These are phyloP conservation scores for Mylabris sibirica DNA, from an alignment of 2,888 invertebrate genomes.

Conservation along the genomic window DNA sequence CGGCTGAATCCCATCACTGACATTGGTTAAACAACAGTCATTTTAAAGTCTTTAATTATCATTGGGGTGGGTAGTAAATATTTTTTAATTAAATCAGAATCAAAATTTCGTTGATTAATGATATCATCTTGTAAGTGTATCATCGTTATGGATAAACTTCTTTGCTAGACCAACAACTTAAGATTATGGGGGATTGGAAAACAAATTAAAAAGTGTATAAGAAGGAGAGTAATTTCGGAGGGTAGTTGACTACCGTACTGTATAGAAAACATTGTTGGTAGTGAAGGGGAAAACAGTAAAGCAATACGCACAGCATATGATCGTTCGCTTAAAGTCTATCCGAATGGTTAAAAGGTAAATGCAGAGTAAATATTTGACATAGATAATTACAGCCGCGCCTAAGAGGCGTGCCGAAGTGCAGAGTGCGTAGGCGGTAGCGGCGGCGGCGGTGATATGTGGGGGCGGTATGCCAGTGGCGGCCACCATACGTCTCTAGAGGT, in stretches of 20 bases:
- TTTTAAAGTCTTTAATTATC: not conserved
- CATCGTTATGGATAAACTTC: not conserved
- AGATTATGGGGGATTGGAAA: constrained; percentile 8
- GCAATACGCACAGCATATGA: constrained; percentile 41
- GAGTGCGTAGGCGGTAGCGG: constrained; percentile 28
- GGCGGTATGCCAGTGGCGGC: constrained; percentile 39
- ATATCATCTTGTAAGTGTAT: not conserved
- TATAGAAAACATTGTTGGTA: not conserved
- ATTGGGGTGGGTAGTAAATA: not conserved
- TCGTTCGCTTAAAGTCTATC: constrained; percentile 52
- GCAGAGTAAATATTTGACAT: constrained; percentile 59
- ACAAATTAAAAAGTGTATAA: constrained; percentile 12
- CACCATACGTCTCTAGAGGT: constrained; percentile 44
- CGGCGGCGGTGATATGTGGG: constrained; percentile 15
- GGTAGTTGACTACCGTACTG: not conserved
- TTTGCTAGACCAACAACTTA: not conserved
- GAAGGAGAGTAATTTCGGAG: not conserved
- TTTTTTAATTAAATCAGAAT: constrained; percentile 7
- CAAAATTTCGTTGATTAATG: constrained; percentile 3
- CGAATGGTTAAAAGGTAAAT: constrained; percentile 61
- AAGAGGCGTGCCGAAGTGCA: constrained; percentile 53
- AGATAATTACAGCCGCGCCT: constrained; percentile 61
- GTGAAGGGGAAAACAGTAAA: constrained; percentile 39
- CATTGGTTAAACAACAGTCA: not conserved
- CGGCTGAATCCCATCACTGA: too few relatives aligned